Evolutionary conservation across 2,888 invertebrate genomes (phyloP).

Genomic region (Cordylochernes scorpioides): DNA sequence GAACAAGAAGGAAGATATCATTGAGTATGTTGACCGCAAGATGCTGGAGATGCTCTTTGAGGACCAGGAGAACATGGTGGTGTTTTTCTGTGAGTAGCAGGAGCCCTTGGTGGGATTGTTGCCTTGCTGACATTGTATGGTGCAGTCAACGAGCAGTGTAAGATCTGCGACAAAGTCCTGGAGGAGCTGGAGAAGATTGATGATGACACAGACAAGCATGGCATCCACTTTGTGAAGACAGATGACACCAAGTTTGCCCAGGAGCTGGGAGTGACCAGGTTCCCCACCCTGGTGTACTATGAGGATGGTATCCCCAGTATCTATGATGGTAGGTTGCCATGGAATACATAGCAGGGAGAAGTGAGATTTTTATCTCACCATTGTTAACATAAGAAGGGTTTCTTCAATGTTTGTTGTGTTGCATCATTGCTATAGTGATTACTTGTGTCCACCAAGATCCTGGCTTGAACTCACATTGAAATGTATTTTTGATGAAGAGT

Average conservation of each 20-base stretch:
- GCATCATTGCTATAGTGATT: too few species aligned
- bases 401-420: neutral
- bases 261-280: constrained; percentile 69
- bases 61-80: constrained; percentile 58
- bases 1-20: constrained; percentile 57
- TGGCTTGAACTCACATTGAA: too few species aligned
- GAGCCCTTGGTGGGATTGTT: too few species aligned
- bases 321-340: constrained; percentile 49
- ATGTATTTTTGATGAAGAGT: too few species aligned
- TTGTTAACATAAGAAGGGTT: neutral
- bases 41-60: constrained; percentile 63
- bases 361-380: too few species aligned
- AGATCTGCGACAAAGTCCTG: constrained; percentile 44
- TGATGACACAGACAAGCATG: constrained; percentile 62
- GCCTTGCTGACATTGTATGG: too few species aligned
- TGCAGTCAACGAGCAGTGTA: constrained; percentile 53
- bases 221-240: constrained; percentile 69
- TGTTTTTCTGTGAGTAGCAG: constrained; percentile 50
- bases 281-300: constrained; percentile 72
- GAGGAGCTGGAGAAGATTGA: constrained; percentile 42
- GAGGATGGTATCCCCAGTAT: constrained; percentile 75
- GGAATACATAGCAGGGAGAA: too few species aligned
- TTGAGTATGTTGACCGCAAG: constrained; percentile 68
- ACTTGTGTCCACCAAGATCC: too few species aligned
- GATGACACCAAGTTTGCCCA: constrained; percentile 65